A percentile compares a stretch with the other conserved stretches of the same genome.
These are phyloP conservation scores for Pangasius krempfi DNA, from an alignment of 2,797 vertebrate genomes.

Conservation along the genomic window DNA sequence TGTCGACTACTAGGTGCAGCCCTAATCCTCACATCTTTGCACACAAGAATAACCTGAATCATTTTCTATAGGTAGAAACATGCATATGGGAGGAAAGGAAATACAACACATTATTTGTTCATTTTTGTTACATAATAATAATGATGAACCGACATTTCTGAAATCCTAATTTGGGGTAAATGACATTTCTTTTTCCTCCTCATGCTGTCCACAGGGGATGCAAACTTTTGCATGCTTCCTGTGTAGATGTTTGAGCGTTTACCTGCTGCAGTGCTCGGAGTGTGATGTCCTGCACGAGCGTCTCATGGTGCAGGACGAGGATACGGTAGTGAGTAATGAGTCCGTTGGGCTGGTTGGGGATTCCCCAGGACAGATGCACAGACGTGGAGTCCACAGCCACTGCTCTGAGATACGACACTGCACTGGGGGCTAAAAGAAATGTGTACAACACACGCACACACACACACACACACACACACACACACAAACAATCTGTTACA, in stretches of 20 bases:
- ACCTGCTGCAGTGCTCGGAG: slow-evolving; percentile 79
- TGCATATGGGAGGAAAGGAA: background rate
- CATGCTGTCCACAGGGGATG: no score
- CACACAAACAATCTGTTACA: slow-evolving; percentile 25
- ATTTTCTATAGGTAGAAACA: background rate
- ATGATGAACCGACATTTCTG: background rate
- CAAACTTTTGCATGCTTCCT: background rate
- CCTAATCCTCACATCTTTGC: background rate
- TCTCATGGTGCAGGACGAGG: slow-evolving; percentile 71
- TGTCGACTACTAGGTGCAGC: background rate
- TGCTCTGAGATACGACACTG: slow-evolving; percentile 81
- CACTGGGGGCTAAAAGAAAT: slow-evolving; percentile 80
- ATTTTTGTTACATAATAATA: background rate
- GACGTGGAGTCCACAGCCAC: slow-evolving; percentile 85
- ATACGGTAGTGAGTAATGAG: slow-evolving; percentile 88
- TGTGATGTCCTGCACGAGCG: slow-evolving; percentile 84
- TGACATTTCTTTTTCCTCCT: background rate
- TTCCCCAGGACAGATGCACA: slow-evolving; percentile 86
- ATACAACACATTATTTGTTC: background rate
- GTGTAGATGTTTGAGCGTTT: slow-evolving; percentile 7
- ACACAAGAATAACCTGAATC: background rate
- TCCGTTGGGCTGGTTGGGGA: slow-evolving; percentile 88
- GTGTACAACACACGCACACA: slow-evolving; percentile 13
- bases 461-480: slow-evolving; percentile 37
- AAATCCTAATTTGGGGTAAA: background rate